Evolutionary conservation across 2,113 vertebrate species (phyloP), one percentile per base, ranked within the genome.

Genomic region (Mola mola): DNA sequence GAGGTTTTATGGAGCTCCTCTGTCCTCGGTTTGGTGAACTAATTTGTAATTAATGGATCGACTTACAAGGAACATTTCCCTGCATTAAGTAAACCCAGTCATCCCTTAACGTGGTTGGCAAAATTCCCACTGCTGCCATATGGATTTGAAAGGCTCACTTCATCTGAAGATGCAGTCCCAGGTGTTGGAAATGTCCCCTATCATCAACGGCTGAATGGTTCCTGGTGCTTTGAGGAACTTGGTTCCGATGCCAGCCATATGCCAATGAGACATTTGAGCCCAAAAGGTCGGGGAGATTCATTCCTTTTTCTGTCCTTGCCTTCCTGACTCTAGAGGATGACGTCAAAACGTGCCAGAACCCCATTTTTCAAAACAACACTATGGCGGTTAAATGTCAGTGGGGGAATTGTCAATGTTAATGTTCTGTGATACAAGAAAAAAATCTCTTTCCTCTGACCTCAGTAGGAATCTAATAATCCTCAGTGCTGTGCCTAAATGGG

Each of bases 401-500:
- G 13, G 0, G 12, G 10, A 42, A 58, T 22, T 64, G 29, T 62
- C 58, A 55, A 52, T 72, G 31, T 61, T 75, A 70, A 78, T 75
- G 57, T 71, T 58, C 52, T 64, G 63, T 73, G 64, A 53, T 57
- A 51, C 36, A 42, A 79, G 25, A 40, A n/a, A 74, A 41, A 50
- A 20, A 31, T 67, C 61, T 77, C 47, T 56, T 60, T 72, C 46
- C 29, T 64, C 64, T 72, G 53, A 69, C 74, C 68, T 57, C 62
- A 16, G 33, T 21, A 37, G 31, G 33, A 66, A 67, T 49, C 65
- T 74, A 66, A 66, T 83, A 69, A 66, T 62, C 57, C 64, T 44
- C 51, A 64, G 46, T 24, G 11, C 31, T 12, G 58, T 61, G 65
- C 69, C 74, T 66, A 43, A 77, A 72, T 74, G 66, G 85, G 71